Percentiles rank a stretch among this genome's conserved stretches.
These are phyloP conservation scores for Harpalus rubripes DNA, from an alignment of 2,888 invertebrate species.

Conservation along the genomic window DNA sequence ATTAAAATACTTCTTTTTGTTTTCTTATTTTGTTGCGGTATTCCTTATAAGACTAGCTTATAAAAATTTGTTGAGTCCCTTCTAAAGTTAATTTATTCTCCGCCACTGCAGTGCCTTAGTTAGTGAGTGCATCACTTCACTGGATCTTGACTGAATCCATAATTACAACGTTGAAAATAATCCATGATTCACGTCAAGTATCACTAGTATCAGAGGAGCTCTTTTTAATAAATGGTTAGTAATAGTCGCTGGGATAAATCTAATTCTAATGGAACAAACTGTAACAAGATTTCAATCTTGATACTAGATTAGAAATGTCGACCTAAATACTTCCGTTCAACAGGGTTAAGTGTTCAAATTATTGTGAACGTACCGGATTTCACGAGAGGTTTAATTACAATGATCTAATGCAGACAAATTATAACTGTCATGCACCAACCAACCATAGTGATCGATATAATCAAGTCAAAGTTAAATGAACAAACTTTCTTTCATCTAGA, in stretches of 20 bases:
- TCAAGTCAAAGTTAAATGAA: neutral
- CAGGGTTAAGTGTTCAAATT: slow-evolving; percentile 31
- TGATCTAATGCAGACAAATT: slow-evolving; percentile 26
- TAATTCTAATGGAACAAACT: slow-evolving; percentile 33
- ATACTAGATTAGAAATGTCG: slow-evolving; percentile 44
- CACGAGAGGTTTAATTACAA: slow-evolving; percentile 16
- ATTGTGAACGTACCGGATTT: slow-evolving; percentile 15
- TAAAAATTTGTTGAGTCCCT: neutral
- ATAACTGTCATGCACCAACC: slow-evolving; percentile 11
- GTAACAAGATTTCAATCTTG: slow-evolving; percentile 30
- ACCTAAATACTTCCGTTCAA: slow-evolving; percentile 40
- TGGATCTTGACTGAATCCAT: slow-evolving; percentile 23
- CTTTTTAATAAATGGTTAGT: slow-evolving; percentile 51
- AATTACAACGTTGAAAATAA: slow-evolving; percentile 40
- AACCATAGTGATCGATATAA: neutral
- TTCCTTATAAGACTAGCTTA: neutral
- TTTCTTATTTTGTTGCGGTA: too few relatives aligned
- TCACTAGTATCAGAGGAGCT: slow-evolving; percentile 3
- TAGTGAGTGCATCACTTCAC: neutral
- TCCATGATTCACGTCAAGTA: slow-evolving; percentile 25
- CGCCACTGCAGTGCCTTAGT: neutral
- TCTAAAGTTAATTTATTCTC: neutral
- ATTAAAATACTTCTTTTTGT: too few relatives aligned
- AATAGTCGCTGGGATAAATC: slow-evolving; percentile 24
- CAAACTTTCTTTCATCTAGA: slow-evolving; percentile 19